Evolutionary conservation across 1,140 invertebrate genomes (phyloP).

Genomic region (Neodiprion fabricii): DNA sequence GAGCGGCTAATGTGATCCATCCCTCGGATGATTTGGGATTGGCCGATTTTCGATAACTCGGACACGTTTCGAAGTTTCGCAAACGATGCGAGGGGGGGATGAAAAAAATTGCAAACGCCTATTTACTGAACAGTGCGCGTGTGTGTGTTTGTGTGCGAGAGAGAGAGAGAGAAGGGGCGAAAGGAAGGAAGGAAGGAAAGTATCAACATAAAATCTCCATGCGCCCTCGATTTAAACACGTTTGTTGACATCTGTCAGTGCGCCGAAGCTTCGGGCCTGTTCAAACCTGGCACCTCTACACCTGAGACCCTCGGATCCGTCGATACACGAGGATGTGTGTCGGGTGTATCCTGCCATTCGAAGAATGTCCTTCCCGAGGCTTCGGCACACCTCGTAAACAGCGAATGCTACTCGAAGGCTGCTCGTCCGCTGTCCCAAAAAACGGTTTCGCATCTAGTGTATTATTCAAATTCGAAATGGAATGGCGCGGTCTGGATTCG

Average conservation of each 20-base stretch:
- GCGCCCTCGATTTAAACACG: not conserved
- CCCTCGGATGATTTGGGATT: too few relatives aligned
- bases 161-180: not conserved
- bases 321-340: not conserved
- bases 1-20: too few relatives aligned
- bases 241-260: constrained; percentile 5
- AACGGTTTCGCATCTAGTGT: not conserved
- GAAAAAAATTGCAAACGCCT: too few relatives aligned
- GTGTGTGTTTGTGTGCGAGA: not conserved
- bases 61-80: too few relatives aligned
- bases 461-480: not conserved
- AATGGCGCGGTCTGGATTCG: too few relatives aligned
- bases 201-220: constrained; percentile 6
- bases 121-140: too few relatives aligned
- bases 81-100: too few relatives aligned
- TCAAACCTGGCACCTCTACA: not conserved
- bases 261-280: not conserved
- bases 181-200: not conserved
- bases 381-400: not conserved
- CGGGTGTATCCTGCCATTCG: not conserved
- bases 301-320: too few relatives aligned
- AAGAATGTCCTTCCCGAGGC: not conserved
- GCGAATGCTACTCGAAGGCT: not conserved
- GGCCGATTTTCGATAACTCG: too few relatives aligned
- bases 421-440: not conserved